phyloP scores from a whole-genome alignment of 2,888 invertebrate species.

The Mechanitis messenoides region DNA sequence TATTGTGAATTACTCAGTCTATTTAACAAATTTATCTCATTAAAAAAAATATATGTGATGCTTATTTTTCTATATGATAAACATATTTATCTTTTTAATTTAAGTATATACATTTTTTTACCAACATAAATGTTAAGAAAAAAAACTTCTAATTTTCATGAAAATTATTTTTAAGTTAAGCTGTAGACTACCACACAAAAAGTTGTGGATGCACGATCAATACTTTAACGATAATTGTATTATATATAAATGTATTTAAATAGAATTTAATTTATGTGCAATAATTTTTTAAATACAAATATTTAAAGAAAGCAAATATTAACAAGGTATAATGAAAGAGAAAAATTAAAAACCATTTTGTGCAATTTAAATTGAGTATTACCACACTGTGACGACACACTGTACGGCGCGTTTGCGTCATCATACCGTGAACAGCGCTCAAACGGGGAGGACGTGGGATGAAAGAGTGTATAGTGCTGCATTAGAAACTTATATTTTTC shows the following conservation, averaged over 20 bases:
- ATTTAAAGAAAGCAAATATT: background rate
- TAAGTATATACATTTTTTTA: too few relatives aligned
- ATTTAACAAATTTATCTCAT: too few relatives aligned
- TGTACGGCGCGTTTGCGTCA: slow-evolving; percentile 65
- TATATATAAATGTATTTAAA: background rate
- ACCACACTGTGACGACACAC: slow-evolving; percentile 60
- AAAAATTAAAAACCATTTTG: slow-evolving; percentile 35
- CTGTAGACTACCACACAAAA: slow-evolving; percentile 27
- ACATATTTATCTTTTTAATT: too few relatives aligned
- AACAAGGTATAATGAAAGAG: slow-evolving; percentile 5
- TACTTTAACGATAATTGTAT: slow-evolving; percentile 15
- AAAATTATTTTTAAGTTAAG: slow-evolving; percentile 6
- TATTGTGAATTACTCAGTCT: too few relatives aligned
- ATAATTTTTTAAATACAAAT: slow-evolving; percentile 6
- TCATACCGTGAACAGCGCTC: slow-evolving; percentile 63
- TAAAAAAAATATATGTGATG: too few relatives aligned
- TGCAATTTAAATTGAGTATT: slow-evolving; percentile 41
- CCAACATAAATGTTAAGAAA: too few relatives aligned
- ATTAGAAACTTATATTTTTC: slow-evolving; percentile 58
- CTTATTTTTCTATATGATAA: too few relatives aligned
- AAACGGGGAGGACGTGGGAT: slow-evolving; percentile 67
- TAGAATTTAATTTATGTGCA: slow-evolving; percentile 15
- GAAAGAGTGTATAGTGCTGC: slow-evolving; percentile 45
- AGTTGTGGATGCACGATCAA: slow-evolving; percentile 22
- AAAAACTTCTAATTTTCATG: too few relatives aligned